These are phyloP conservation scores for Aethes cnicana DNA, from an alignment of 2,888 invertebrate genomes.

Conservation along the genomic window DNA sequence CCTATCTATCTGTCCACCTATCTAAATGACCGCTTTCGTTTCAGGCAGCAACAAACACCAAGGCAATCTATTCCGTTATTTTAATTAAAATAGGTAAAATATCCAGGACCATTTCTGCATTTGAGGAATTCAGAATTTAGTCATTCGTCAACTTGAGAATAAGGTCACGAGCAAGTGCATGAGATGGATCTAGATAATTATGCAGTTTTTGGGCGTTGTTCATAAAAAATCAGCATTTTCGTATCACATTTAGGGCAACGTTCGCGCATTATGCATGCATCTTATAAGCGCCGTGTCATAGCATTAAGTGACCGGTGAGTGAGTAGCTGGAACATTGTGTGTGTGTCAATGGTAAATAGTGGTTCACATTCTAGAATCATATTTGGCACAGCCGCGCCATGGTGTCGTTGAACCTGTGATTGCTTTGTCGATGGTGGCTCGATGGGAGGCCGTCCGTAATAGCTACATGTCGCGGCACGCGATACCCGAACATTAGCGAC, in stretches of 20 bases:
- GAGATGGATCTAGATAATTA: slow-evolving; percentile 2
- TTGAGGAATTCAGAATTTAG: too few relatives aligned
- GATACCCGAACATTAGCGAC: slow-evolving; percentile 42
- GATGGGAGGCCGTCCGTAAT: slow-evolving; percentile 42
- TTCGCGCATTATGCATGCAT: slow-evolving; percentile 7
- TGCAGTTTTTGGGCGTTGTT: not conserved
- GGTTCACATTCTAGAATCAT: slow-evolving; percentile 40
- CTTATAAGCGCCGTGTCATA: slow-evolving; percentile 7
- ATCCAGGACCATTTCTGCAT: too few relatives aligned
- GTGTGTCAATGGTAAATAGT: slow-evolving; percentile 24
- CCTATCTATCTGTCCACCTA: too few relatives aligned
- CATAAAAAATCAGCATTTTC: slow-evolving; percentile 4
- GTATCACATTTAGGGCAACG: slow-evolving; percentile 11
- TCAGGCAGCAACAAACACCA: too few relatives aligned
- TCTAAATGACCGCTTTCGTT: too few relatives aligned
- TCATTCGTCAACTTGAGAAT: too few relatives aligned
- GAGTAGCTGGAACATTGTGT: not conserved
- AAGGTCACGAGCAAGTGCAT: not conserved
- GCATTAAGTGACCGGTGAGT: slow-evolving; percentile 6
- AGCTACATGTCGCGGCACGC: slow-evolving; percentile 42
- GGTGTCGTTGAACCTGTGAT: slow-evolving; percentile 56
- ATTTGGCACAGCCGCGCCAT: slow-evolving; percentile 49
- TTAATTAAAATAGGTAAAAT: too few relatives aligned
- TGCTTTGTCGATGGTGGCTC: slow-evolving; percentile 37
- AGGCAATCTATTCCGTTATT: too few relatives aligned